phyloP scores from a whole-genome alignment of 2,113 vertebrate species.

The Ibidorhyncha struthersii region DNA sequence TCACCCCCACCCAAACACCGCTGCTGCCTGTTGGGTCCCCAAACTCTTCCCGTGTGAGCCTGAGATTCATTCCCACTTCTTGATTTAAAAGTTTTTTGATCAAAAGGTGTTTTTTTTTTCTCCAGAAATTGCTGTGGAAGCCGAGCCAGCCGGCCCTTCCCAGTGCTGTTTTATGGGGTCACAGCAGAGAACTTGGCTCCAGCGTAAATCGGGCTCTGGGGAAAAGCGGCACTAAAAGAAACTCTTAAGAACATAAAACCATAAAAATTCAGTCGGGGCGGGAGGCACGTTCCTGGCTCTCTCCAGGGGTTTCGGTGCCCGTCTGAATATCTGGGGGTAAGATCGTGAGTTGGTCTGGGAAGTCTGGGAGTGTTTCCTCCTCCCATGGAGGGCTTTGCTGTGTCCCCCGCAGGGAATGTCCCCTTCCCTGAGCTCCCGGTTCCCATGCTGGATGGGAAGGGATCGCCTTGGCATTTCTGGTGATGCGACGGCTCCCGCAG shows the following conservation, averaged over 20 bases:
- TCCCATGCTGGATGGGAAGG: background rate
- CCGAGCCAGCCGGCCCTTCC: background rate
- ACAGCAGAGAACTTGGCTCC: background rate
- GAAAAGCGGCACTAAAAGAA: constrained; percentile 24
- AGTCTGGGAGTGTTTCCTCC: background rate
- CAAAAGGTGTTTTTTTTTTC: background rate
- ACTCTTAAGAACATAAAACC: background rate
- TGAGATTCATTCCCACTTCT: background rate
- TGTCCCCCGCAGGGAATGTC: background rate
- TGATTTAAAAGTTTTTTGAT: background rate
- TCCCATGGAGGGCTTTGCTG: background rate
- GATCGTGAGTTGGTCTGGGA: rapidly evolving
- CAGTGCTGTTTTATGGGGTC: constrained; percentile 18
- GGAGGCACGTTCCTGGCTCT: background rate
- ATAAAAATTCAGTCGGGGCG: background rate
- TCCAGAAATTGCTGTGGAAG: background rate
- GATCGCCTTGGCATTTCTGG: background rate
- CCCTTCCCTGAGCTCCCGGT: background rate
- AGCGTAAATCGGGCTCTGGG: background rate
- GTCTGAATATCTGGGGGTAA: background rate
- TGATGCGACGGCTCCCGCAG: background rate
- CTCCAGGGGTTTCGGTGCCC: background rate
- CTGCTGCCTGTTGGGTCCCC: background rate
- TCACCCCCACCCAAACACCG: background rate
- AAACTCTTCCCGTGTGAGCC: background rate